Conservation (phyloP, 2,113 vertebrate species). For the Cebus imitator region DNA sequence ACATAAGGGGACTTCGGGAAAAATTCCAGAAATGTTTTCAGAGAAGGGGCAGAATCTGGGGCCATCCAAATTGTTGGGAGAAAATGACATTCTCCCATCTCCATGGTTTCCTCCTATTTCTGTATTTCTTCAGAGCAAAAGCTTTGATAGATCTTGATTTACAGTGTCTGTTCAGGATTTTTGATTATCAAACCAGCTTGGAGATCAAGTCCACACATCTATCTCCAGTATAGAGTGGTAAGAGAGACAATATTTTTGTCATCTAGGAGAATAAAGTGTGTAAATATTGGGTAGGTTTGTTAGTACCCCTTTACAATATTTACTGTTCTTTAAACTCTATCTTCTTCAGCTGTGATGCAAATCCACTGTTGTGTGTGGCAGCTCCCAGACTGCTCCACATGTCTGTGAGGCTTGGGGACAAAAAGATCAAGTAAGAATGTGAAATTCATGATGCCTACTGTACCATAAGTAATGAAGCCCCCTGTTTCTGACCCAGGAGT, state of each 20-base stretch:
- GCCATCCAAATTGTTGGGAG: background rate
- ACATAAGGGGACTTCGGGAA: background rate
- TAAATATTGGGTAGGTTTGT: background rate
- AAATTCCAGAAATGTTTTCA: background rate
- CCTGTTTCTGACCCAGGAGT: background rate
- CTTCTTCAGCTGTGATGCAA: background rate
- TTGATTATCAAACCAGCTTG: background rate
- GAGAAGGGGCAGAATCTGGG: background rate
- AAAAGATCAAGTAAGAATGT: background rate
- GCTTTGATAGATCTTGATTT: background rate
- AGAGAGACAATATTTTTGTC: background rate
- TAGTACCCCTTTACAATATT: background rate
- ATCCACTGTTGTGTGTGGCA: background rate
- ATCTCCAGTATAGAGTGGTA: background rate
- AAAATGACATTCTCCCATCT: background rate
- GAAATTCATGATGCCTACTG: background rate
- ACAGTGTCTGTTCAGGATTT: background rate
- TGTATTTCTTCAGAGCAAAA: background rate
- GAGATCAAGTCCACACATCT: background rate
- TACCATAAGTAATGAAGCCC: background rate
- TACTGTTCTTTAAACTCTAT: background rate
- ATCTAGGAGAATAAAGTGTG: background rate
- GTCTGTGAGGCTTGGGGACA: accelerated
- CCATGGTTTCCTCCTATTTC: background rate
- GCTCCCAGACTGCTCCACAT: background rate